A percentile compares a stretch with the other conserved stretches of the same genome.
These are phyloP conservation scores for Fissipunctia ypsillon DNA, from an alignment of 2,888 invertebrate species.

Conservation along the genomic window DNA sequence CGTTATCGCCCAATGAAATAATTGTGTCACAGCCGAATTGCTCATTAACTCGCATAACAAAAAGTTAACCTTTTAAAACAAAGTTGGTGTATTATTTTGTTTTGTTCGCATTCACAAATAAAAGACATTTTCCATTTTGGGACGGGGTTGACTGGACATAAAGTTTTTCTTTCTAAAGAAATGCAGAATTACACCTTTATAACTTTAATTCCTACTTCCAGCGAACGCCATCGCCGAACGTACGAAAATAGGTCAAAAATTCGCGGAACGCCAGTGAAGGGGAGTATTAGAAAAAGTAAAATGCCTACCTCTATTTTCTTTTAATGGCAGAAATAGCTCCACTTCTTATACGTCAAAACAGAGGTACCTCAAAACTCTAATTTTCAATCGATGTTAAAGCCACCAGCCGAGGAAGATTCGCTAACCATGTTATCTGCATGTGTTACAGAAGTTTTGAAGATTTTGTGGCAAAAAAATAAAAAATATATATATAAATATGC, in stretches of 20 bases:
- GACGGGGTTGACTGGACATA: constrained; percentile 18
- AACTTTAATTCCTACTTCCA: constrained; percentile 9
- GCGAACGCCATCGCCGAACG: constrained; percentile 11
- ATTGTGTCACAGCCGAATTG: constrained; percentile 52
- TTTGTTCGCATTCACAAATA: constrained; percentile 35
- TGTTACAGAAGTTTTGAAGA: background rate
- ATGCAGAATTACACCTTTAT: constrained; percentile 13
- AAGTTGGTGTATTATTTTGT: constrained; percentile 38
- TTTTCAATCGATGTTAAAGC: background rate
- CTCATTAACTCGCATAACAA: constrained; percentile 38
- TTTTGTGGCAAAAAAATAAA: no score
- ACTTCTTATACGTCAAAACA: background rate
- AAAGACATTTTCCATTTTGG: constrained; percentile 23
- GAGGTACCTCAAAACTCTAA: background rate
- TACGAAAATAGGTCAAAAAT: constrained; percentile 39
- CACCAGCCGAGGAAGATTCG: background rate
- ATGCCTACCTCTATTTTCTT: constrained; percentile 35
- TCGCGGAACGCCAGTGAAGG: constrained; percentile 31
- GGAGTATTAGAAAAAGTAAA: constrained; percentile 40
- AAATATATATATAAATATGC: background rate
- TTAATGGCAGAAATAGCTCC: constrained; percentile 29
- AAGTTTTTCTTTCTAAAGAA: constrained; percentile 19
- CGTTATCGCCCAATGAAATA: constrained; percentile 36
- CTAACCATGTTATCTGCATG: background rate
- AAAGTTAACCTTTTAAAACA: constrained; percentile 43